Conservation (phyloP, 2,797 vertebrate species). For the Smutsia gigantea region DNA sequence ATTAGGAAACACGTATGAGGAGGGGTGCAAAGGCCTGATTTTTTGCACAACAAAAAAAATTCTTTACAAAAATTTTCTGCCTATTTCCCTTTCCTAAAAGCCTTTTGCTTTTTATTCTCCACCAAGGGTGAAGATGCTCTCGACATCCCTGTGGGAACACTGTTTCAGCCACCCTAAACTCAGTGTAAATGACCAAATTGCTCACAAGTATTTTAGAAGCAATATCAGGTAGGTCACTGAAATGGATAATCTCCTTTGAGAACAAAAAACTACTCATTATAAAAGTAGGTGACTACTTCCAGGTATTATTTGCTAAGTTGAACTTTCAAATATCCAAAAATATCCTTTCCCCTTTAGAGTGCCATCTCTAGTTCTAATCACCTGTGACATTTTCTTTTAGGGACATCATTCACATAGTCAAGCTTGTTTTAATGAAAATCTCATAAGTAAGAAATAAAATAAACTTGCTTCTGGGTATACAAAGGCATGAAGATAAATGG, state of each 20-base stretch:
- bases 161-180: neutral
- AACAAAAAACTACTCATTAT: neutral
- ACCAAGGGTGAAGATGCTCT: neutral
- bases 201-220: neutral
- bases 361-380: neutral
- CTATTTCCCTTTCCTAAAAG: neutral
- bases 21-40: neutral
- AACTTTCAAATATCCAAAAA: neutral
- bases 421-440: neutral
- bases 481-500: neutral
- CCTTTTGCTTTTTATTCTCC: neutral
- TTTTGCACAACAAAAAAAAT: neutral
- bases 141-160: neutral
- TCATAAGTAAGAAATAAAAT: neutral
- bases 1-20: neutral
- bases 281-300: neutral
- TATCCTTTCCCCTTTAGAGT: neutral
- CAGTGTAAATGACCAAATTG: neutral
- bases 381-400: neutral
- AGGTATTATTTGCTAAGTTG: neutral
- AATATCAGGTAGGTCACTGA: neutral
- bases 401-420: neutral
- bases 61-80: neutral
- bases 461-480: neutral
- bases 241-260: neutral